Percentiles rank a stretch among this genome's conserved stretches.
Conservation (phyloP, 2,113 vertebrate species). For the Cryptomyrus ogoouensis region DNA sequence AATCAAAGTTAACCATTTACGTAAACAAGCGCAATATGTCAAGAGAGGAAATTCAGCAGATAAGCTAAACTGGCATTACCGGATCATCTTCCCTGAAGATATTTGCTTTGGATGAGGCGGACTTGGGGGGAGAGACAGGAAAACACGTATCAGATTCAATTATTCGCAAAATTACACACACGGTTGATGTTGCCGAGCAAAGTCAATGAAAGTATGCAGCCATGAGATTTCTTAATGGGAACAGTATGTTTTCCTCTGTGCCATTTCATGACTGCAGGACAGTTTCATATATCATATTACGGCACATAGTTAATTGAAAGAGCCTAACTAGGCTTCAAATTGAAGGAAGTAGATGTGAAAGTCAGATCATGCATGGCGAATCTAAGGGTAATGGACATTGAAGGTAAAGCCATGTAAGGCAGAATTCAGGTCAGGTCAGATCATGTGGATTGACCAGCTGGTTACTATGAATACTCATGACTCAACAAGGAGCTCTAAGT, state of each 20-base stretch:
- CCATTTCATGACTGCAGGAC: background rate
- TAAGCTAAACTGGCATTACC: background rate
- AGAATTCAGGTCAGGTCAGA: background rate
- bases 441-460: background rate
- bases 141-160: background rate
- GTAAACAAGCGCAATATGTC: background rate
- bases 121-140: background rate
- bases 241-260: background rate
- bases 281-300: background rate
- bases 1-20: background rate
- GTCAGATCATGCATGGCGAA: background rate
- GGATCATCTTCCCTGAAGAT: background rate
- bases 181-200: background rate
- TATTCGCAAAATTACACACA: background rate
- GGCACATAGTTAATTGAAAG: background rate
- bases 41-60: background rate
- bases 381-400: background rate
- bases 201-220: background rate
- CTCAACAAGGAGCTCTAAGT: background rate
- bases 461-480: background rate
- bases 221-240: constrained; percentile 13
- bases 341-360: background rate
- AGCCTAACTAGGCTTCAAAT: background rate
- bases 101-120: background rate
- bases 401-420: constrained; percentile 5